Evolutionary conservation across 2,113 vertebrate genomes (phyloP).

Genomic region (Podiceps cristatus): DNA sequence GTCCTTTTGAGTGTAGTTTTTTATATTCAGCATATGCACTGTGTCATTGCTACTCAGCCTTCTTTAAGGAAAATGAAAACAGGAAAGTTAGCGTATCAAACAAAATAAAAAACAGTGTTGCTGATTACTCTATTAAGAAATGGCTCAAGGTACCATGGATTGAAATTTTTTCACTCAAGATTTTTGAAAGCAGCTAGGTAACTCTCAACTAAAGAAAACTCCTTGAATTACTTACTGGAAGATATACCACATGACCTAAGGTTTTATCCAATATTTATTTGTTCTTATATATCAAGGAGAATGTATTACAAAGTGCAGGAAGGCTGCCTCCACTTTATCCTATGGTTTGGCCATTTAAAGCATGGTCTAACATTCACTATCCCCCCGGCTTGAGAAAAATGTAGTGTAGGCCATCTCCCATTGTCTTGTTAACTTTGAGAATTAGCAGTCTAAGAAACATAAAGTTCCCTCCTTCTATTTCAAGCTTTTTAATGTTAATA

Average conservation of each 20-base stretch:
- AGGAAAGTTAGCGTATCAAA: not conserved
- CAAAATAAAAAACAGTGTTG: not conserved
- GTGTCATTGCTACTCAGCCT: not conserved
- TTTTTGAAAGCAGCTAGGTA: not conserved
- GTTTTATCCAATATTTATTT: not conserved
- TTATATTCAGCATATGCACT: not conserved
- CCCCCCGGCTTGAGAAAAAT: accelerated
- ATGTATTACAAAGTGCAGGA: not conserved
- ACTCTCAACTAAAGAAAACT: not conserved
- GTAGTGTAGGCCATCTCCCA: not conserved
- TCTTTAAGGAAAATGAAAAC: not conserved
- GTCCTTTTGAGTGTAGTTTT: not conserved
- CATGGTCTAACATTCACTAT: not conserved
- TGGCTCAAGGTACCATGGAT: not conserved
- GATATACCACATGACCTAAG: not conserved
- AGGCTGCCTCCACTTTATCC: not conserved
- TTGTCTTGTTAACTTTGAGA: not conserved
- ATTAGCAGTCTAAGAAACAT: not conserved
- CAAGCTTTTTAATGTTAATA: not conserved
- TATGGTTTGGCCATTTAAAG: not conserved
- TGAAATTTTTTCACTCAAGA: not conserved
- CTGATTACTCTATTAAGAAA: not conserved
- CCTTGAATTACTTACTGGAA: not conserved
- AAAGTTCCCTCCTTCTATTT: not conserved
- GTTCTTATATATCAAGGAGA: not conserved